A percentile compares a stretch with the other conserved stretches of the same genome.
These are phyloP conservation scores for Limulus polyphemus DNA, from an alignment of 2,888 invertebrate genomes.

Conservation along the genomic window DNA sequence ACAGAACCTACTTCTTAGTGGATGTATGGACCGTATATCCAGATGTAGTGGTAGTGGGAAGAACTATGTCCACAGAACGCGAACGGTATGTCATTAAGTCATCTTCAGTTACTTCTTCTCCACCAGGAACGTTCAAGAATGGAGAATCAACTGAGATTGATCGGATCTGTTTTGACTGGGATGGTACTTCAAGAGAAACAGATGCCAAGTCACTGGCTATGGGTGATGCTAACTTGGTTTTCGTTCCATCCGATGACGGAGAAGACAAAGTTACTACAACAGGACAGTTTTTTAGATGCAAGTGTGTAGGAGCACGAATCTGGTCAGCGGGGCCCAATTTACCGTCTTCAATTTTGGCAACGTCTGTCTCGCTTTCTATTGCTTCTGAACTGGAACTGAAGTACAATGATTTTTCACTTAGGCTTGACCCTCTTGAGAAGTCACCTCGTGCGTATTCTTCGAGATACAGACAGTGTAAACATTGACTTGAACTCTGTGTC, in stretches of 20 bases:
- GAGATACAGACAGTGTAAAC: slow-evolving; percentile 1
- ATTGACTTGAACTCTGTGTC: background rate
- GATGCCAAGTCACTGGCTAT: slow-evolving; percentile 45
- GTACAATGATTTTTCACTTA: background rate
- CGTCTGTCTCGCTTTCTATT: background rate
- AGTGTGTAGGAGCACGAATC: background rate
- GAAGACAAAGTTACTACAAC: too few relatives aligned
- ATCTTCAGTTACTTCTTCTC: slow-evolving; percentile 13
- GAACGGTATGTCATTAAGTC: slow-evolving; percentile 46
- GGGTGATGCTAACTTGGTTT: background rate
- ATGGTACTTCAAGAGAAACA: slow-evolving; percentile 66
- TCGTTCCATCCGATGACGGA: too few relatives aligned
- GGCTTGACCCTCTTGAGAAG: background rate
- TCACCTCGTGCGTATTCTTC: background rate
- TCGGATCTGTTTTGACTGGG: slow-evolving; percentile 56
- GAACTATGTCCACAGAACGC: slow-evolving; percentile 71
- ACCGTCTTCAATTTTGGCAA: background rate
- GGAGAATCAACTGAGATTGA: slow-evolving; percentile 80
- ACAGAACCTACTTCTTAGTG: too few relatives aligned
- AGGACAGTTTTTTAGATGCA: background rate
- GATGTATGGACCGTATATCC: too few relatives aligned
- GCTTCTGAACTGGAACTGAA: background rate
- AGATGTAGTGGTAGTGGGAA: slow-evolving; percentile 48
- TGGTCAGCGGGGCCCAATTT: background rate
- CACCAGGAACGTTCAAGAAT: slow-evolving; percentile 50